Conservation (phyloP, 1,140 invertebrate genomes). For the Proales similis region DNA sequence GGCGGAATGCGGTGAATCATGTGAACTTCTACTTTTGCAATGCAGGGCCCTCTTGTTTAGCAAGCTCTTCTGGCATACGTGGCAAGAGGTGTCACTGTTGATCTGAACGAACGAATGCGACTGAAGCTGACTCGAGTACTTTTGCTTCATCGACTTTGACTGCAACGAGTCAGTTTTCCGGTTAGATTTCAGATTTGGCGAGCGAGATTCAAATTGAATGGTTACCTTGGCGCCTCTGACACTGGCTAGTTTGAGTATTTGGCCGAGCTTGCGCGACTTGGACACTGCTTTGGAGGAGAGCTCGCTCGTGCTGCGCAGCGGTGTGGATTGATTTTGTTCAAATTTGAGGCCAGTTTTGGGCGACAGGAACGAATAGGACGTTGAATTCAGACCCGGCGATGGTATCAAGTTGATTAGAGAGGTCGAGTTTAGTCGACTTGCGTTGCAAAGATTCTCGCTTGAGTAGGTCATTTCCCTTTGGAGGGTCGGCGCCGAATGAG, state of each 20-base stretch:
- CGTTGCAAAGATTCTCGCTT: too few species aligned
- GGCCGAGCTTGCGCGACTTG: constrained; percentile 29
- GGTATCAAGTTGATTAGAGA: too few species aligned
- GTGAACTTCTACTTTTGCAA: constrained; percentile 8
- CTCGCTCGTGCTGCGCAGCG: constrained; percentile 10
- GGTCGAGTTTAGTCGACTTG: too few species aligned
- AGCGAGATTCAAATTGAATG: too few species aligned
- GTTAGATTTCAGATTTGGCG: too few species aligned
- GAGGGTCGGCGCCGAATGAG: too few species aligned
- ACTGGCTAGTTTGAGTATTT: constrained; percentile 25
- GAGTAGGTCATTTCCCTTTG: too few species aligned
- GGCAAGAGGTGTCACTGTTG: constrained; percentile 1
- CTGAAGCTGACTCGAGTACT: constrained; percentile 17
- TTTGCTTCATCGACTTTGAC: constrained; percentile 34
- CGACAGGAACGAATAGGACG: too few species aligned
- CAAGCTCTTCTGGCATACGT: constrained; percentile 29
- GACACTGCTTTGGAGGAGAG: constrained; percentile 12
- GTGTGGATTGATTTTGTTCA: constrained; percentile 24
- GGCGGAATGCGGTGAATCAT: too few species aligned
- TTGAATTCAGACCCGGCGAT: too few species aligned
- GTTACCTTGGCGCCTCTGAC: constrained; percentile 28
- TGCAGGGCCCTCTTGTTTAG: constrained; percentile 3
- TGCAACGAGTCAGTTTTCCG: too few species aligned
- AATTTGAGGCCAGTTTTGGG: too few species aligned
- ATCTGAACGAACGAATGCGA: constrained; percentile 16